Base-by-base conservation (phyloP, 1,140 invertebrate species). In the Drosophila prosaltans region DNA sequence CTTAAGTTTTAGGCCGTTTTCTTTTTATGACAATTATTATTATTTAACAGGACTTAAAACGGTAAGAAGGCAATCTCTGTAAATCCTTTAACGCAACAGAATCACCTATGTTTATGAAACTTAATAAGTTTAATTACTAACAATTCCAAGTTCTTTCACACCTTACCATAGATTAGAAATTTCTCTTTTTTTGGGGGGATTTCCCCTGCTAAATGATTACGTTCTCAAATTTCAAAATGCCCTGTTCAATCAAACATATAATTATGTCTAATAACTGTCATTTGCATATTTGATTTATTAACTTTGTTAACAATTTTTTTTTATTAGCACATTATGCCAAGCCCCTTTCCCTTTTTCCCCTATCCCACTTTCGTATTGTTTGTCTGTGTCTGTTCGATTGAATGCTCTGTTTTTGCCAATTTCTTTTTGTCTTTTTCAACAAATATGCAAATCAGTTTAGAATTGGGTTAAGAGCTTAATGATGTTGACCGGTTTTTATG, bases 391-490 rank as follows among this genome's bases (percentile, higher is more conserved):
- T 48, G 43, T 7, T 16, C 24, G 43, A 7, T 16, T 21, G 43
- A 48, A 10, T 69, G 66, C 51, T 77, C 74, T 61, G 61, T 51
- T 75, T 69, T 69, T 36, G 62, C 45, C 28, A 64, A 59, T 28
- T 54, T 72, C n/a, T 67, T 58, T 51, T 36, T 59, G 57, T 21
- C 28, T 62, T 63, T 65, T 68, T 16, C 32, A 24, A 28, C 58
- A 45, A 72, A 69, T 79, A 86, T 76, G 72, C 75, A 81, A 86
- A 86, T 77, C 43, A 2, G 16, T 58, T 73, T 60, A 66, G 69
- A 86, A 86, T 81, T 81, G 16, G 82, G 76, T 80, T 86, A 82
- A 82, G 67, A 72, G 69, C 69, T 66, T 80, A 65, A 55, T 58
- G 74, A 61, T 75, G 39, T 66, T 65, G 66, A 70, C 69, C 75